Evolutionary conservation across 2,888 invertebrate genomes (phyloP).

Genomic region (Drosophila fulvimacula): DNA sequence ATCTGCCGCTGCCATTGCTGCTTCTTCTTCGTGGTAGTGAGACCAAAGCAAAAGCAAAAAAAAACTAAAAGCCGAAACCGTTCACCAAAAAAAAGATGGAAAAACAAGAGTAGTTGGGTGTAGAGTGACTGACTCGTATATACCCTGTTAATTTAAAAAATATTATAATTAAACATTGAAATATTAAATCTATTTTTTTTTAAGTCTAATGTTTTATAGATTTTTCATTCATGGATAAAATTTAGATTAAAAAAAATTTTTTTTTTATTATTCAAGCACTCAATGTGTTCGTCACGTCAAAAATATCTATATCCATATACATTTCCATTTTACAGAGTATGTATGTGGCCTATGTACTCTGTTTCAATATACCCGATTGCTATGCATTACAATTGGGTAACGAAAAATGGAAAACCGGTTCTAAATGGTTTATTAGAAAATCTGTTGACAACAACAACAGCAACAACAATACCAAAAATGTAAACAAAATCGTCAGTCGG

Average conservation of each 20-base stretch:
- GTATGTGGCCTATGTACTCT: neutral
- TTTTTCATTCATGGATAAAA: neutral
- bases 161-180: neutral
- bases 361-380: neutral
- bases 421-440: slow-evolving; percentile 77
- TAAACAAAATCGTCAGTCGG: slow-evolving; percentile 72
- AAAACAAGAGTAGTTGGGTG: slow-evolving; percentile 17
- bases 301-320: neutral
- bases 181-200: neutral
- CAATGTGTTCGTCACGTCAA: neutral
- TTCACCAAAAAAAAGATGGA: slow-evolving; percentile 56
- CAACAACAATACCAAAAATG: slow-evolving; percentile 53
- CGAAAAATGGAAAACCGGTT: slow-evolving; percentile 68
- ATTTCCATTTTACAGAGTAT: neutral
- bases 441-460: slow-evolving; percentile 62
- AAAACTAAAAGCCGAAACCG: slow-evolving; percentile 64
- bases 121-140: neutral
- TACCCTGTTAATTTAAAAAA: neutral
- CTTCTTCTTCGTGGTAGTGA: slow-evolving; percentile 53
- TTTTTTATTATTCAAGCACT: neutral
- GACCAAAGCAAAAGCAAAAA: slow-evolving; percentile 50
- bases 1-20: slow-evolving; percentile 45
- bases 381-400: neutral
- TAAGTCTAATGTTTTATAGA: neutral
- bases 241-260: too few species aligned